Evolutionary conservation across 2,113 vertebrate genomes (phyloP).

Genomic region (Danio rerio): GRCz12tu NC_133193.1:6997001-6997500

Average conservation of each 20-base stretch:
- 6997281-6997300: conserved; percentile 30
- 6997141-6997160: conserved; percentile 40
- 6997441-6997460: conserved; percentile 11
- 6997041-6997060: neutral
- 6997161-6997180: conserved; percentile 51
- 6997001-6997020: neutral
- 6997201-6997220: conserved; percentile 22
- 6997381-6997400: neutral
- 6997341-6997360: conserved; percentile 13
- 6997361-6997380: conserved; percentile 10
- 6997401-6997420: neutral
- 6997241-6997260: conserved; percentile 20
- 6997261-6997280: conserved; percentile 31
- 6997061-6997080: neutral
- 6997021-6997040: neutral
- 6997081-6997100: neutral
- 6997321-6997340: conserved; percentile 11
- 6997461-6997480: neutral
- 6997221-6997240: conserved; percentile 9
- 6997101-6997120: conserved; percentile 16
- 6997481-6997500: conserved; percentile 32
- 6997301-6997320: neutral
- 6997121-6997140: conserved; percentile 10
- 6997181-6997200: conserved; percentile 35
- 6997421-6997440: neutral